A percentile compares a stretch with the other conserved stretches of the same genome.
Conservation (phyloP, 2,113 vertebrate genomes). For the Zingel zingel region DNA sequence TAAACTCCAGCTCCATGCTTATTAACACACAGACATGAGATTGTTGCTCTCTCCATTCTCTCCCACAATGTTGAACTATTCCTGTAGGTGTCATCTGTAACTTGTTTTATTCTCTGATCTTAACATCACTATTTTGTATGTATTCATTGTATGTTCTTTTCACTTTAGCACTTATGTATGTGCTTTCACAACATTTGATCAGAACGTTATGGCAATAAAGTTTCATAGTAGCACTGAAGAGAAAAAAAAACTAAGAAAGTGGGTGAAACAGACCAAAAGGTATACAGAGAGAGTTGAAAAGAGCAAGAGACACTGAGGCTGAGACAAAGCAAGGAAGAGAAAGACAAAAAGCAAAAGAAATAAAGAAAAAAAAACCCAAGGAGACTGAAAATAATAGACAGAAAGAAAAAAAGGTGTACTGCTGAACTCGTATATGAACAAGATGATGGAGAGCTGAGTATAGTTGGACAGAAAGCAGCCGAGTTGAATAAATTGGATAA, state of each 20-base stretch:
- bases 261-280: neutral
- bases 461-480: slow-evolving; percentile 33
- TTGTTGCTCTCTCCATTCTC: neutral
- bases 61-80: neutral
- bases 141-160: neutral
- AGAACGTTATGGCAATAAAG: neutral
- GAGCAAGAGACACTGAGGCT: neutral
- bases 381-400: neutral
- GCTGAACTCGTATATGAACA: slow-evolving; percentile 26
- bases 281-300: neutral
- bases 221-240: neutral
- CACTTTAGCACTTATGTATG: too few species aligned
- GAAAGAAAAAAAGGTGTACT: too few species aligned
- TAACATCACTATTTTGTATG: neutral
- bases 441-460: slow-evolving; percentile 34
- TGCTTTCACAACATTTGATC: neutral
- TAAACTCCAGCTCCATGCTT: neutral
- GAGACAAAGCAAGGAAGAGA: neutral
- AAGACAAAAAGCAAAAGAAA: neutral
- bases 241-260: neutral
- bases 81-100: neutral
- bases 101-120: neutral
- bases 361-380: neutral
- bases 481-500: slow-evolving; percentile 39
- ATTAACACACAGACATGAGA: neutral